phyloP scores from a whole-genome alignment of 1,140 invertebrate species.

The Drosophila quadrilineata region DNA sequence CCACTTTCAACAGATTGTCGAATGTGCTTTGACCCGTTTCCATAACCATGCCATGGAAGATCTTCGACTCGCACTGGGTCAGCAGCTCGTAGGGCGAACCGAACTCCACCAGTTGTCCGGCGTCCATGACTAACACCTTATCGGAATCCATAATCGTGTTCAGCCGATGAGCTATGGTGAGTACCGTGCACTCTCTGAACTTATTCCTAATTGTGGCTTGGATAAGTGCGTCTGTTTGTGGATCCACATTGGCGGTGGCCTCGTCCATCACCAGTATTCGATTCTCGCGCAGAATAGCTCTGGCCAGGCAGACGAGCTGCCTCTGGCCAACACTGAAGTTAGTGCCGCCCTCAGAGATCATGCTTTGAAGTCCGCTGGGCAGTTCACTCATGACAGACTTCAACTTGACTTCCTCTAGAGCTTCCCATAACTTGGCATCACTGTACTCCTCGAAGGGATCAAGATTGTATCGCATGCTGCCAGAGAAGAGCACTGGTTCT shows the following conservation, averaged over 20 bases:
- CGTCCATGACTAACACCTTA: constrained; percentile 55
- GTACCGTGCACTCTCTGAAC: constrained; percentile 50
- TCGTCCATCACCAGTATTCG: constrained; percentile 85
- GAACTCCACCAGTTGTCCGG: constrained; percentile 49
- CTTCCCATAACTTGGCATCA: constrained; percentile 91
- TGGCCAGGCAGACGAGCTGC: constrained; percentile 86
- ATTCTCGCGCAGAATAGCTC: constrained; percentile 87
- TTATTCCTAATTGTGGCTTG: constrained; percentile 83
- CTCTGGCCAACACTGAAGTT: constrained; percentile 90
- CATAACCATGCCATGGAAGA: constrained; percentile 85
- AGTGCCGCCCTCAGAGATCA: constrained; percentile 84
- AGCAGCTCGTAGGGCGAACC: constrained; percentile 84
- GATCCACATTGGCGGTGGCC: constrained; percentile 84
- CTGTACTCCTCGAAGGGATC: constrained; percentile 89
- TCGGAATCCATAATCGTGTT: constrained; percentile 63
- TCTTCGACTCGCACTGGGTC: constrained; percentile 55
- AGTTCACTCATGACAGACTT: constrained; percentile 81
- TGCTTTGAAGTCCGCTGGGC: constrained; percentile 81
- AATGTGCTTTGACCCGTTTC: constrained; percentile 85
- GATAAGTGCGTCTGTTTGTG: constrained; percentile 86
- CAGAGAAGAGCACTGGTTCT: constrained; percentile 86
- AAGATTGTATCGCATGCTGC: constrained; percentile 86
- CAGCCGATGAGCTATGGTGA: constrained; percentile 57
- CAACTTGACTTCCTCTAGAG: constrained; percentile 89
- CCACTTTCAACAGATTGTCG: constrained; percentile 83